Evolutionary conservation across 2,113 vertebrate species (phyloP).

Genomic region (Puffinus mauretanicus): DNA sequence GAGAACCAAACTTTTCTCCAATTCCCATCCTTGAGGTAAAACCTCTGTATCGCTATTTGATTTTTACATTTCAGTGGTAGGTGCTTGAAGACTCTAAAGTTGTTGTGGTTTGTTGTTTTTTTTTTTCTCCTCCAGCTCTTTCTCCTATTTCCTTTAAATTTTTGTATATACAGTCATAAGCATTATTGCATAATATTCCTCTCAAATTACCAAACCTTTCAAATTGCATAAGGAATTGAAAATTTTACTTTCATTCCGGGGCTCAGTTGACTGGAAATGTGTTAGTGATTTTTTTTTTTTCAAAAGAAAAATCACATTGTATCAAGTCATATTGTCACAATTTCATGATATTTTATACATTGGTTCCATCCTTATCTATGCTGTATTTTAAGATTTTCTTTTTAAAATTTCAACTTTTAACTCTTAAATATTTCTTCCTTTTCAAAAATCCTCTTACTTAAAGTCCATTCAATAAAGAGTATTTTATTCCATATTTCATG

Average conservation of each 20-base stretch:
- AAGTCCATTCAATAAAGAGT: background rate
- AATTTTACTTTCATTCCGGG: background rate
- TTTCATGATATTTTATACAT: background rate
- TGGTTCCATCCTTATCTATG: background rate
- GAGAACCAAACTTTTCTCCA: background rate
- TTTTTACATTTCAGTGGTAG: background rate
- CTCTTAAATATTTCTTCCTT: background rate
- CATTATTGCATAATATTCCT: background rate
- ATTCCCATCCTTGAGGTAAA: background rate
- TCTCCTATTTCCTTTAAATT: background rate
- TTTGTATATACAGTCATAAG: background rate
- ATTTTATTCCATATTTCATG: background rate
- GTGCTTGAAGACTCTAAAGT: background rate
- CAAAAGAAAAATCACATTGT: background rate
- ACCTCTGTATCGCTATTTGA: fast-evolving
- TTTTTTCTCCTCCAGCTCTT: background rate
- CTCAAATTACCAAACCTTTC: background rate
- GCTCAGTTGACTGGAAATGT: background rate
- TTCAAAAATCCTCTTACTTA: background rate
- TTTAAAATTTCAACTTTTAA: background rate
- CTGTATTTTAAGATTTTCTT: background rate
- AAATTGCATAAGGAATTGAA: background rate
- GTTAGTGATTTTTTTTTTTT: background rate
- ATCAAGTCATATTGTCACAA: background rate
- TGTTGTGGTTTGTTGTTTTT: too few species aligned